These are phyloP conservation scores for Xiphorhynchus erythropygius DNA, from an alignment of 2,797 vertebrate species.

Conservation along the genomic window DNA sequence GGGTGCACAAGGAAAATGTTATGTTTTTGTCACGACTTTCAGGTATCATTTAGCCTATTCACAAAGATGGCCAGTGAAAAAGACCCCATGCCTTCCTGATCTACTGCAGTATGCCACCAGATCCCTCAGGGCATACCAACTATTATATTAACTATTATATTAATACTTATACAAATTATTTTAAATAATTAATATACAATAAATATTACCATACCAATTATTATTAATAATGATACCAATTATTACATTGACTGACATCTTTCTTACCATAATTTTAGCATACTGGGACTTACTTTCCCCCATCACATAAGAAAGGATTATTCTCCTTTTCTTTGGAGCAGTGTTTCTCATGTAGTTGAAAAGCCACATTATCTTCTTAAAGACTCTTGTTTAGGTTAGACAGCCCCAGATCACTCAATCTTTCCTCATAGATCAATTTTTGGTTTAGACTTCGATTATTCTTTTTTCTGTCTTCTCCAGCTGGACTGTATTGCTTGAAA, in stretches of 20 bases:
- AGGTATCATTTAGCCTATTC: background rate
- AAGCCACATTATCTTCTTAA: background rate
- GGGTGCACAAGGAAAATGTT: background rate
- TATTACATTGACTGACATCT: background rate
- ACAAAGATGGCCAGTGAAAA: background rate
- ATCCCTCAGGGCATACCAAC: background rate
- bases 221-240: no score
- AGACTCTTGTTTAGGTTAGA: background rate
- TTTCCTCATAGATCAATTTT: background rate
- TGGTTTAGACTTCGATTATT: background rate
- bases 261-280: background rate
- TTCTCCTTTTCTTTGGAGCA: background rate
- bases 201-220: no score
- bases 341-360: background rate
- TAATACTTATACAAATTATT: no score
- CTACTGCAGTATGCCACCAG: background rate
- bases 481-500: conserved; percentile 27
- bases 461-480: background rate
- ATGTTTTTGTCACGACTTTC: background rate
- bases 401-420: background rate
- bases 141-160: background rate
- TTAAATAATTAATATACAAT: no score
- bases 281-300: background rate
- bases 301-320: background rate
- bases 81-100: background rate